Evolutionary conservation across 2,113 vertebrate species (phyloP), one percentile per base, ranked within the genome.

Genomic region (Chloropsis cyanopogon): DNA sequence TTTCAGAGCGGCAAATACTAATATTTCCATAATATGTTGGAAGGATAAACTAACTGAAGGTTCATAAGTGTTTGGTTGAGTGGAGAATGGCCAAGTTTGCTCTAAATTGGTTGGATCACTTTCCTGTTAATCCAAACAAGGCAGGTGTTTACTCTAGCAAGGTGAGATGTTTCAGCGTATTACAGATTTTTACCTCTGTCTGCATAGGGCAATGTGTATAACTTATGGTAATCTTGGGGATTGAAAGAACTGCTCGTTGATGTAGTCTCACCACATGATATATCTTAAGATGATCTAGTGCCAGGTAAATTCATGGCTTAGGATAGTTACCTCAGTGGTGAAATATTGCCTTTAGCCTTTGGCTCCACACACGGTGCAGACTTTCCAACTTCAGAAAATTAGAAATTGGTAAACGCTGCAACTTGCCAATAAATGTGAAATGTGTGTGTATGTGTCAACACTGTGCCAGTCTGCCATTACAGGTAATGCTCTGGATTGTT

Each of bases 11-110:
- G 80, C 90, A 94, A 95, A 95, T 86, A 86, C 90, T 95, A 94
- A 83, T 93, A 95, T 94, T 96, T 96, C 88, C 80, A 92, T 95
- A 94, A 94, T 94, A 75, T 61, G 80, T 69, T 96, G 94, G 92
- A 96, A 92, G 80, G 76, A 88, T 90, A 86, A 94, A 93, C 69
- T 78, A 35, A 64, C 90, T 66, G 44, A 93, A 90, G 85, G 83
- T 88, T 93, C 1, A 0, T 68, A 90, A 94, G 85, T 93, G 72
- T 90, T 91, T 86, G 54, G 29, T 25, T 83, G 69, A 81, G 93
- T 91, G 92, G 92, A 95, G 53, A 81, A 57, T 20, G 77, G 76
- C 94, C 90, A 96, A 84, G 61, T 92, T 86, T 84, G 31, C 69
- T 65, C 72, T 78, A 54, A 78, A 83, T 88, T 84, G 33, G 44